Evolutionary conservation across 2,113 vertebrate genomes (phyloP), one percentile per base, ranked within the genome.

Genomic region (Paratilapia polleni): DNA sequence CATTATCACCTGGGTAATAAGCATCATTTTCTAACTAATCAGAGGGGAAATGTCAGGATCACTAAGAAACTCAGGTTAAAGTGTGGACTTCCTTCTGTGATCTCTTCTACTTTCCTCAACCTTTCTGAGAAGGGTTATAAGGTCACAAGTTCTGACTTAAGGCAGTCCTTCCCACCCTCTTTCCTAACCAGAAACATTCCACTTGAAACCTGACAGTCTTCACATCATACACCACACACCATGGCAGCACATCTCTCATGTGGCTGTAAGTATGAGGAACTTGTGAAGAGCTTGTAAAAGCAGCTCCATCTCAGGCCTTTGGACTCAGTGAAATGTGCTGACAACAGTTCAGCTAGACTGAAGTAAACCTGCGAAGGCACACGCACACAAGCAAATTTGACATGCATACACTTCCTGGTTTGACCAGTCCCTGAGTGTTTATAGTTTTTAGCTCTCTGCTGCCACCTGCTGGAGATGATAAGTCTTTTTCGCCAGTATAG

Each of bases 391-490:
- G 22, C 34, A 73, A 13, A n/a, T 41, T 58, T 8, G 59, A 49
- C 5, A 20, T 8, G 66, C 10, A n/a, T 17, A 24, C 19, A 28
- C 86, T 89, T 88, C 76, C 83, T 81, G 52, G 49, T 70, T 28
- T 22, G 11, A 41, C 19, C 38, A 2, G 10, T 34, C 2, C 17
- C 3, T 31, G 6, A 6, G 13, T 34, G 4, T 4, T 31, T 54
- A 10, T 24, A 5, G 17, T 19, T 41, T 49, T 12, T 63, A 31
- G 43, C 52, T 61, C 81, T 90, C 62, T 92, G 75, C 81, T 83
- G 41, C 89, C 91, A 60, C 77, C 91, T 93, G 74, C 80, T 92
- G 91, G 88, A 68, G 19, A 19, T 6, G 41, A 15, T 1, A 24
- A 0, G 17, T 36, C 7, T 4, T 41, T 4, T 28, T 1, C 31